Base-by-base conservation (phyloP, 2,797 vertebrate species). In the Pipistrellus pipistrellus region DNA sequence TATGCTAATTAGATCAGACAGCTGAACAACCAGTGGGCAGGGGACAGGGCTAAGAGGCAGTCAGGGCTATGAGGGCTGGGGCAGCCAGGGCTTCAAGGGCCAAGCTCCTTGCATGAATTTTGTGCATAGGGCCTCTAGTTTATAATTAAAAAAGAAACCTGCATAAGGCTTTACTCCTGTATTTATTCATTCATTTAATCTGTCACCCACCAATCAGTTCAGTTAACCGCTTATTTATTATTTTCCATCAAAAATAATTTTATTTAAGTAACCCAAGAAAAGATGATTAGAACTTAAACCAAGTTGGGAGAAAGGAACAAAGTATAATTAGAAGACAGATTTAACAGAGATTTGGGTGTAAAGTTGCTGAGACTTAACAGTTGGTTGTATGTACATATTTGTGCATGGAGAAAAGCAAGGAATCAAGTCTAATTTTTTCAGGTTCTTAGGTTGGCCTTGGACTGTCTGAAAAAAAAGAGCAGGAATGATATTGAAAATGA, bases 181-280 rank as follows among this genome's bases (percentile, higher is more conserved):
- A 6, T 91, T 64, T 77, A 38, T 82, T 44, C 86, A n/a, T 81
- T 90, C 11, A 41, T 69, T 82, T 38, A 62, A 21, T 73, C 11
- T 89, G 0, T 81, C 51, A 44, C 6, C 44, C 21, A 59, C 64
- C 62, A 66, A 9, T 84, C 55, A 84, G 6, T 77, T 77, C 13
- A 73, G 23, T 44, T 80, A 9, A 3, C 25, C n/a, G 14, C 55
- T 94, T 48, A 82, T 57, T 87, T 81, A 35, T 71, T 85, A 4
- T 83, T 94, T 66, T 87, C 20, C 55, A 17, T 57, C 20, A 76
- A 80, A 95, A 95, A 80, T 86, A 57, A 91, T 84, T 90, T 51
- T 44, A 69, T 68, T 92, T 95, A 57, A 57, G 12, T 75, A n/a
- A 82, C 82, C 46, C 17, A 46, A 57, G 62, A 51, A 69, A 69